These are phyloP conservation scores for Phyto melanocephala DNA, from an alignment of 2,888 invertebrate species.

Conservation along the genomic window DNA sequence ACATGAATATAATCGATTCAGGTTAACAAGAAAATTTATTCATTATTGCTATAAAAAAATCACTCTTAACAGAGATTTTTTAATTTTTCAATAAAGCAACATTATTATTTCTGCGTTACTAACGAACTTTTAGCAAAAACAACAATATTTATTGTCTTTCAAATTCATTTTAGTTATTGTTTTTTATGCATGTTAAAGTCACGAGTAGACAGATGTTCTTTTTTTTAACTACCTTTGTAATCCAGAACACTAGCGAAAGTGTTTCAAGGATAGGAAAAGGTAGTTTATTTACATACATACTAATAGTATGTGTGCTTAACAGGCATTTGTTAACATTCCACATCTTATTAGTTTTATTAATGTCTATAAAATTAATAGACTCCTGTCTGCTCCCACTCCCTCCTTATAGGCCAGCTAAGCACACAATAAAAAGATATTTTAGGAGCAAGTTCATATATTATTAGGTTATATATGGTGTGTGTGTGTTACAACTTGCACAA, in stretches of 20 bases:
- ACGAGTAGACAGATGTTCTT: neutral
- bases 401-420: neutral
- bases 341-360: neutral
- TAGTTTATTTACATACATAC: too few species aligned
- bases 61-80: neutral
- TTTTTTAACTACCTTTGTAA: neutral
- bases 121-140: neutral
- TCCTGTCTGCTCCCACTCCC: neutral
- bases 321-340: neutral
- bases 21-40: neutral
- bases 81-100: neutral
- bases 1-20: slow-evolving; percentile 17
- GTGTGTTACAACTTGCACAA: slow-evolving; percentile 41
- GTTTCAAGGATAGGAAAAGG: slow-evolving; percentile 50
- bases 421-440: neutral
- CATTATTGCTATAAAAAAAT: too few species aligned
- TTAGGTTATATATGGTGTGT: neutral
- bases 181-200: neutral
- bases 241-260: neutral
- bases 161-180: neutral
- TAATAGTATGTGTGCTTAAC: neutral
- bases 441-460: slow-evolving; percentile 14
- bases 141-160: neutral
- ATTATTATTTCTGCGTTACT: neutral
- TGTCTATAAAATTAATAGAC: slow-evolving; percentile 20